These are phyloP conservation scores for Cossypha polioptera DNA, from an alignment of 2,797 vertebrate species.

Conservation along the genomic window DNA sequence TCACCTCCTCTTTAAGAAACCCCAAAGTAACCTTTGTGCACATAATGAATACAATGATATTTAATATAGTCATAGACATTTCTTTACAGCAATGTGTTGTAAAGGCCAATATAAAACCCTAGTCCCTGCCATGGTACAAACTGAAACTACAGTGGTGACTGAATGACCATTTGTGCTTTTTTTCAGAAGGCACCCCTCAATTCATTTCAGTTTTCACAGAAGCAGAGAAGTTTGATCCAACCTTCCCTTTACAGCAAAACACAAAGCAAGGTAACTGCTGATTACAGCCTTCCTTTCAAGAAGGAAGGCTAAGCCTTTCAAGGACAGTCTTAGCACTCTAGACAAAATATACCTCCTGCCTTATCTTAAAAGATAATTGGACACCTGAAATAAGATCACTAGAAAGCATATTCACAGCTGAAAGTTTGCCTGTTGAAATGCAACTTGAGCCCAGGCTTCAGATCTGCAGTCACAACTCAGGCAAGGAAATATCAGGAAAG, in stretches of 20 bases:
- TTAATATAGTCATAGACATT: not conserved
- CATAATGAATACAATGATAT: not conserved
- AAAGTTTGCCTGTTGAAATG: not conserved
- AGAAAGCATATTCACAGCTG: not conserved
- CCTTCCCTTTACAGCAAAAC: not conserved
- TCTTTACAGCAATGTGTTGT: not conserved
- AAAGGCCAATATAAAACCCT: not conserved
- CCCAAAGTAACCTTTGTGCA: not conserved
- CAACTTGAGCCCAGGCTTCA: not conserved
- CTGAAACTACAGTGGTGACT: not conserved
- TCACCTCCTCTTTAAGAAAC: not conserved
- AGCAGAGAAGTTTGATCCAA: not conserved
- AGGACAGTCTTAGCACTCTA: not conserved
- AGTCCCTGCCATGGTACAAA: not conserved
- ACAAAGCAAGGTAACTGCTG: not conserved
- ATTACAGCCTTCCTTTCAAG: not conserved
- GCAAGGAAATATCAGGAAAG: not conserved
- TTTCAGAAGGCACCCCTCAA: not conserved
- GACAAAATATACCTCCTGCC: not conserved
- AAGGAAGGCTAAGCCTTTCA: not conserved
- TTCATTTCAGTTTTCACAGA: not conserved
- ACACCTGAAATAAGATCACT: not conserved
- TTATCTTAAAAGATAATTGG: not conserved
- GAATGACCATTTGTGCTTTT: not conserved
- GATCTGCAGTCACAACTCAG: accelerated